Evolutionary conservation across 1,140 invertebrate species (phyloP).

Genomic region (Aphidius ervi): DNA sequence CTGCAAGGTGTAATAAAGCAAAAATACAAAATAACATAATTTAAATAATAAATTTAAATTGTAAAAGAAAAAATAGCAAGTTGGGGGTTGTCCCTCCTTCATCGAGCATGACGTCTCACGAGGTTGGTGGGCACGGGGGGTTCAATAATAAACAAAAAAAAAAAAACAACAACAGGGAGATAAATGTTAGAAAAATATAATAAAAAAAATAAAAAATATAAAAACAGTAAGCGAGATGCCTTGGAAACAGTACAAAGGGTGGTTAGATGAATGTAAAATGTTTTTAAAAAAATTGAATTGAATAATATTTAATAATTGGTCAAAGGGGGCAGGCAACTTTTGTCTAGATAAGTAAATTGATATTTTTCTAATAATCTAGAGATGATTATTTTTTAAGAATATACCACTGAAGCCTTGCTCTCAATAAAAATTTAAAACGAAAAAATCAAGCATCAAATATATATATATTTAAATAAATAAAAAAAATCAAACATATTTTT

Average conservation of each 20-base stretch:
- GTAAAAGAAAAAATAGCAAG: conserved; percentile 1
- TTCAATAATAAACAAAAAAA: too few relatives aligned
- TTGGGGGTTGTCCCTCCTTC: too few relatives aligned
- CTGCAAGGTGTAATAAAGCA: conserved; percentile 34
- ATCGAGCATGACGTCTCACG: too few relatives aligned
- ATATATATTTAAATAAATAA: too few relatives aligned
- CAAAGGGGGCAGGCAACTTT: conserved; percentile 53
- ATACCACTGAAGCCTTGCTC: conserved; percentile 55
- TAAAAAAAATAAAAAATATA: conserved; percentile 36
- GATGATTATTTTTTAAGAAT: conserved; percentile 48
- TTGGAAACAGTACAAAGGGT: conserved; percentile 56
- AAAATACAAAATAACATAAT: conserved; percentile 13
- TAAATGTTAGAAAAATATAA: not conserved
- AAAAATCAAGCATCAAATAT: conserved; percentile 4
- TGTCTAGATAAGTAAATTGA: conserved; percentile 51
- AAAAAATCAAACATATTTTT: conserved; percentile 19
- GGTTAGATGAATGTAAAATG: conserved; percentile 36
- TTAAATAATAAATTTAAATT: conserved; percentile 1
- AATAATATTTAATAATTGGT: conserved; percentile 36
- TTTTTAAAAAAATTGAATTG: conserved; percentile 14
- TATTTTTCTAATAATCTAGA: conserved; percentile 55
- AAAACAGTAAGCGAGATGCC: conserved; percentile 53
- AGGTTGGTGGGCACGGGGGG: too few relatives aligned
- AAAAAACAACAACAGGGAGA: too few relatives aligned
- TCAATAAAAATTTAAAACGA: conserved; percentile 33